Evolutionary conservation across 2,888 invertebrate species (phyloP), one percentile per base, ranked within the genome.

Genomic region (Pheosia gnoma): DNA sequence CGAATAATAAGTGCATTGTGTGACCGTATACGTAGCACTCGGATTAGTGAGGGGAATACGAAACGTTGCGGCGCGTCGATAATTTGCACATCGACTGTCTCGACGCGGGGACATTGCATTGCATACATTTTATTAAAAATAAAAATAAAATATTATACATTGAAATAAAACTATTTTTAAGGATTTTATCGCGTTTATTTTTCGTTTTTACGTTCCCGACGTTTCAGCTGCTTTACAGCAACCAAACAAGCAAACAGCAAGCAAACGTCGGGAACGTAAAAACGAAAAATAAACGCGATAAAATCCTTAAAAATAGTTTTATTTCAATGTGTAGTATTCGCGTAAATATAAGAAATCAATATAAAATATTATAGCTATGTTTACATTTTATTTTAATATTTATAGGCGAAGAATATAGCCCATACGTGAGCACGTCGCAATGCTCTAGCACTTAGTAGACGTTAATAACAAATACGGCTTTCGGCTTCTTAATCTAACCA

Each of bases 1-100:
- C 91, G 92, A 93, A 92, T 92, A 93, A 93, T 86, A 92, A 92
- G 88, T 91, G 91, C 92, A 93, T 92, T 93, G 93, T 93, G 89
- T 85, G 87, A 83, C 91, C 91, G 86, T 89, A 92, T 89, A 89
- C 83, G 93, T 86, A 86, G 80, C 81, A 80, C 65, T 69, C 65
- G 88, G 91, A 91, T 92, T 93, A 92, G 91, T 91, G 93, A 91
- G 84, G 89, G 82, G 92, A 93, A 92, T 91, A 88, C 85, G 68
- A 85, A 89, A 89, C 85, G 78, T 91, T 90, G 90, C 85, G 69
- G 84, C 89, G 89, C 85, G 77, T 91, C 90, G 90, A 90, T 84
- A 82, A 83, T 85, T 85, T 85, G 84, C 84, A 84, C 82, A 80
- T 71, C 73, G 71, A 71, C 65, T 66, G 67, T 57, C 63, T 65